These are phyloP conservation scores for Carlito syrichta DNA, from an alignment of 2,113 vertebrate genomes.

Conservation along the genomic window DNA sequence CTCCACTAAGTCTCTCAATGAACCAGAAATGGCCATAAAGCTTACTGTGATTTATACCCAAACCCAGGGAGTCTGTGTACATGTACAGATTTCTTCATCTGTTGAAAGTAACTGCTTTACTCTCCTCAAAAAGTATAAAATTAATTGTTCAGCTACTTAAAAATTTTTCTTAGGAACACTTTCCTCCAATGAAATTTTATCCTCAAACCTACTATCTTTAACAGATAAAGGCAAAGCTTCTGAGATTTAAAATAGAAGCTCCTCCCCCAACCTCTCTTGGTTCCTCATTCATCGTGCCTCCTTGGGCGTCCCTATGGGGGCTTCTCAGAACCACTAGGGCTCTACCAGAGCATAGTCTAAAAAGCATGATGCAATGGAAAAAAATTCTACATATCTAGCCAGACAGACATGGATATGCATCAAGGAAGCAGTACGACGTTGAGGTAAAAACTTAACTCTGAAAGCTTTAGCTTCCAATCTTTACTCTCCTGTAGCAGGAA, in stretches of 20 bases:
- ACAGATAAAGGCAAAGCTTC: conserved; percentile 1
- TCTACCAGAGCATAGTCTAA: not conserved
- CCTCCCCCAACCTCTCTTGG: not conserved
- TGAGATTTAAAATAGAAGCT: not conserved
- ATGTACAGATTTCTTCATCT: not conserved
- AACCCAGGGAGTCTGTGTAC: not conserved
- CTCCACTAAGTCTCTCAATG: not conserved
- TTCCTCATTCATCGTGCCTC: not conserved
- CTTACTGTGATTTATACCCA: not conserved
- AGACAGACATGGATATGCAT: not conserved
- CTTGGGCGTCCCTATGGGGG: not conserved
- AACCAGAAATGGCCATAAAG: conserved; percentile 2
- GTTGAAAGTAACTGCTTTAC: not conserved
- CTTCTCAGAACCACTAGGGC: not conserved
- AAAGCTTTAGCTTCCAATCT: not conserved
- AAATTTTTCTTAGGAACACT: not conserved
- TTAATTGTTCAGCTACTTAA: not conserved
- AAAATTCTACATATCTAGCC: not conserved
- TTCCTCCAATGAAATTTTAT: conserved; percentile 6
- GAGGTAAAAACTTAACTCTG: not conserved
- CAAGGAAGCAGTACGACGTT: not conserved
- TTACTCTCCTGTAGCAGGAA: not conserved
- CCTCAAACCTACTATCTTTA: not conserved
- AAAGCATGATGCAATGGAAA: not conserved
- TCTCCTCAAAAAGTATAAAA: conserved; percentile 17